Base-by-base conservation (phyloP, 2,888 invertebrate genomes). In the Synergus japonicus region DNA sequence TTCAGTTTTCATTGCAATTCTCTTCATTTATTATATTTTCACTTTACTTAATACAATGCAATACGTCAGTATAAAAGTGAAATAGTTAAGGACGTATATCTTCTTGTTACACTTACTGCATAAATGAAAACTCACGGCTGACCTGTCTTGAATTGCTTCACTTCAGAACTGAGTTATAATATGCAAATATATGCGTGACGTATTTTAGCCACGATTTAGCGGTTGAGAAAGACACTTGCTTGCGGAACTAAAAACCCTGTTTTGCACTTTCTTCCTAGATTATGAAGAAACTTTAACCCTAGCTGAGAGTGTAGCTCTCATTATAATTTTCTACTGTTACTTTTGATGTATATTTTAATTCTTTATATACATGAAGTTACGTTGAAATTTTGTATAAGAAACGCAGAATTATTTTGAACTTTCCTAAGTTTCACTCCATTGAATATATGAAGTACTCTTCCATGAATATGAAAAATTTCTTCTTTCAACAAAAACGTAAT, bases 111-210 rank as follows among this genome's bases (percentile, higher is more conserved):
- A 54, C 37, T 73, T 73, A 54, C 29, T 73, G 54, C 54, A 73
- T 29, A 73, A 73, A 29, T 37, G 73, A 54, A 54, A 73, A 73
- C 73, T 73, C 49, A 54, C 37, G 73, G 73, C 73, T 73, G 73
- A 54, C 73, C 54, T 73, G 73, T 73, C 73, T 54, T 73, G 49
- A 73, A 73, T 54, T 54, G 73, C 73, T 49, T 73, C 54, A 73
- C 73, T 73, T 73, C 37, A 73, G 73, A 54, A 37, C 49, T 29
- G 49, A 69, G 13, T 73, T 73, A 37, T 73, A 69, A 69, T 69
- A 73, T 73, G 37, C 54, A 54, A 54, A 73, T 22, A 60, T 60
- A 60, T 73, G 37, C 73, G 49, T 49, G 73, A 73, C 73, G 54
- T 73, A 41, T 49, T 54, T 37, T 37, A 29, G 54, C 73, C 37